Evolutionary conservation across 1,140 invertebrate species (phyloP).

Genomic region (Drosophila novamexicana): DNA sequence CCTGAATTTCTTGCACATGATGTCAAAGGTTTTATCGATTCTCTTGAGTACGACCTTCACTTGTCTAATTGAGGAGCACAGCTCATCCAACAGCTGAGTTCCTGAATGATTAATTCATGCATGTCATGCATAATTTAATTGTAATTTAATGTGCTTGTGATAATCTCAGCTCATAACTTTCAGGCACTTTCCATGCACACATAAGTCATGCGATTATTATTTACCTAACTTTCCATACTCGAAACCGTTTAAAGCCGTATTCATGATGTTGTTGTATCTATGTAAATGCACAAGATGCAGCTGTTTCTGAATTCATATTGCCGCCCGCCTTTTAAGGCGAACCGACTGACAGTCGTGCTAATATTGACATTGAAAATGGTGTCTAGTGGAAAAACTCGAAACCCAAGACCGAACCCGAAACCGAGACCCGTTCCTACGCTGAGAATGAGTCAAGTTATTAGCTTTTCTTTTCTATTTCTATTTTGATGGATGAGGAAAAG

Average conservation of each 20-base stretch:
- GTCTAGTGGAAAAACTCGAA: constrained; percentile 25
- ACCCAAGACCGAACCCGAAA: constrained; percentile 14
- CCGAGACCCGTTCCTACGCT: constrained; percentile 28
- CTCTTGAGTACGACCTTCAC: constrained; percentile 49
- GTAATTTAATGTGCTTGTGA: constrained; percentile 25
- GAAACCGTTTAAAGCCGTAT: constrained; percentile 20
- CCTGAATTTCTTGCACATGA: constrained; percentile 35
- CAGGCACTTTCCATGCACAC: constrained; percentile 38
- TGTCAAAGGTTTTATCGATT: constrained; percentile 61
- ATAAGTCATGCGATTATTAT: constrained; percentile 17
- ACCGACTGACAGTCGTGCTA: constrained; percentile 52
- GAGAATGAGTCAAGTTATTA: constrained; percentile 52
- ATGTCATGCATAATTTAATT: constrained; percentile 36
- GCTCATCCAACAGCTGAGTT: background rate
- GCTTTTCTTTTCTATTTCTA: constrained; percentile 33
- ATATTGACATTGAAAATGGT: constrained; percentile 77
- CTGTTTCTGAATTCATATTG: constrained; percentile 27
- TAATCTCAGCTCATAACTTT: constrained; percentile 39
- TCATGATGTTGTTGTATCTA: constrained; percentile 24
- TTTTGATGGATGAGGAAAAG: constrained; percentile 18
- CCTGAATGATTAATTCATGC: constrained; percentile 39
- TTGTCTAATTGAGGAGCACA: background rate
- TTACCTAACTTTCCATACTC: constrained; percentile 32
- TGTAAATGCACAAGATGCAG: constrained; percentile 25
- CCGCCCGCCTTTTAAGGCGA: constrained; percentile 10